Evolutionary conservation across 2,888 invertebrate genomes (phyloP).

Genomic region (Periphyllus acericola): DNA sequence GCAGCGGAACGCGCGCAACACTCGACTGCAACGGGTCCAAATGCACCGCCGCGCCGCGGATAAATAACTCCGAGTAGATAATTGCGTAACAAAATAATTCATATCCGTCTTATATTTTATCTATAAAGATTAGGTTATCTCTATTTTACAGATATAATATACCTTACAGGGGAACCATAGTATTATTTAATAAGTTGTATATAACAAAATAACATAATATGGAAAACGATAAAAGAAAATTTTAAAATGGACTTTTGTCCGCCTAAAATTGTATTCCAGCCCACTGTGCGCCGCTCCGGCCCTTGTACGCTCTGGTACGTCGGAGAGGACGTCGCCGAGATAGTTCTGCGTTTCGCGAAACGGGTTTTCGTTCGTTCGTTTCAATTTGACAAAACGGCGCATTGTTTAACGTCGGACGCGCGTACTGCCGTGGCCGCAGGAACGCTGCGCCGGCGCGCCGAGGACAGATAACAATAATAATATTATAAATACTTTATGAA

Average conservation of each 20-base stretch:
- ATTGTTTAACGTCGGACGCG: slow-evolving; percentile 47
- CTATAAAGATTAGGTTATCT: too few species aligned
- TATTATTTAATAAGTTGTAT: too few species aligned
- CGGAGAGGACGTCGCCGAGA: too few species aligned
- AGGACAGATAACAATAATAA: slow-evolving; percentile 31
- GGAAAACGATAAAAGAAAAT: too few species aligned
- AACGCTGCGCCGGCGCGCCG: slow-evolving; percentile 44
- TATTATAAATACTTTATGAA: background rate
- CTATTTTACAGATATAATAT: too few species aligned
- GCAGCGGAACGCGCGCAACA: background rate
- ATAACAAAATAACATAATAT: too few species aligned
- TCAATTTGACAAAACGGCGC: slow-evolving; percentile 60
- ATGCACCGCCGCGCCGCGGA: background rate
- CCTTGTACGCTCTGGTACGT: background rate
- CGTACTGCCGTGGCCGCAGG: slow-evolving; percentile 10
- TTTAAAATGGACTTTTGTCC: too few species aligned
- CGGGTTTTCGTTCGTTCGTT: slow-evolving; percentile 41
- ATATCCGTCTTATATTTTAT: too few species aligned
- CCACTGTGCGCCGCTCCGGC: background rate
- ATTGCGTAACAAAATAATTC: too few species aligned
- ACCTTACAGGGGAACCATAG: too few species aligned
- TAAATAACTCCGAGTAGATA: too few species aligned
- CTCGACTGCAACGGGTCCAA: background rate
- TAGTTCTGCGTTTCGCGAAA: background rate
- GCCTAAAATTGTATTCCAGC: too few species aligned